A percentile compares a stretch with the other conserved stretches of the same genome.
Evolutionary conservation across 2,797 vertebrate species (phyloP).

Genomic region (Poliocrania exsul): DNA sequence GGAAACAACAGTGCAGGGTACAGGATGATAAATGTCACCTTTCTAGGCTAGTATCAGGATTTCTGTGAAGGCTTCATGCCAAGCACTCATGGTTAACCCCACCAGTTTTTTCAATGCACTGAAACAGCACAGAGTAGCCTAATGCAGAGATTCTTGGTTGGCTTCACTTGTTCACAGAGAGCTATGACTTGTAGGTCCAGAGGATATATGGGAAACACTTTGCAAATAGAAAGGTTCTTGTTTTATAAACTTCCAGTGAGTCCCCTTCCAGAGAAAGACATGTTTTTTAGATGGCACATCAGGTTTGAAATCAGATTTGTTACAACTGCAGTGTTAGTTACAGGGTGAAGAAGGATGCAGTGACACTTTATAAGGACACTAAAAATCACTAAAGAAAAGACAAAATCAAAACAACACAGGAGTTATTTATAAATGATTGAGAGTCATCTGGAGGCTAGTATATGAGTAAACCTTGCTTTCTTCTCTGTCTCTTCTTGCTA

Average conservation of each 20-base stretch:
- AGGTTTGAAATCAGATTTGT: not conserved
- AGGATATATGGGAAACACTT: not conserved
- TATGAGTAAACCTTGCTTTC: constrained; percentile 19
- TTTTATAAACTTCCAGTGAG: not conserved
- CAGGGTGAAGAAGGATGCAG: not conserved
- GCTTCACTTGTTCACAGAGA: not conserved
- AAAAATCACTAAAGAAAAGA: not conserved
- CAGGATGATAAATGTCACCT: not conserved
- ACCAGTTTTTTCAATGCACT: not conserved
- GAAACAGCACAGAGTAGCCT: not conserved
- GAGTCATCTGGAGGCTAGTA: not conserved
- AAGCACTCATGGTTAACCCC: not conserved
- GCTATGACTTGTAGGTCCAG: not conserved
- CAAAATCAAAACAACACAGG: not conserved
- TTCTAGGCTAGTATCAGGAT: not conserved
- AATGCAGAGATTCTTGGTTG: not conserved
- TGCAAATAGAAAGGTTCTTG: not conserved
- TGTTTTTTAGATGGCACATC: not conserved
- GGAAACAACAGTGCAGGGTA: not conserved
- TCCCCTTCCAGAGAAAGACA: not conserved
- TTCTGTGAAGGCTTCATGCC: not conserved
- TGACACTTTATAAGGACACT: not conserved
- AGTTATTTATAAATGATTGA: not conserved
- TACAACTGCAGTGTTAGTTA: not conserved
- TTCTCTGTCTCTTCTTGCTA: not conserved